Evolutionary conservation across 92 coral and sea anemone genomes (phyloP), one percentile per base, ranked within the genome.

Genomic region (Desmophyllum pertusum): DNA sequence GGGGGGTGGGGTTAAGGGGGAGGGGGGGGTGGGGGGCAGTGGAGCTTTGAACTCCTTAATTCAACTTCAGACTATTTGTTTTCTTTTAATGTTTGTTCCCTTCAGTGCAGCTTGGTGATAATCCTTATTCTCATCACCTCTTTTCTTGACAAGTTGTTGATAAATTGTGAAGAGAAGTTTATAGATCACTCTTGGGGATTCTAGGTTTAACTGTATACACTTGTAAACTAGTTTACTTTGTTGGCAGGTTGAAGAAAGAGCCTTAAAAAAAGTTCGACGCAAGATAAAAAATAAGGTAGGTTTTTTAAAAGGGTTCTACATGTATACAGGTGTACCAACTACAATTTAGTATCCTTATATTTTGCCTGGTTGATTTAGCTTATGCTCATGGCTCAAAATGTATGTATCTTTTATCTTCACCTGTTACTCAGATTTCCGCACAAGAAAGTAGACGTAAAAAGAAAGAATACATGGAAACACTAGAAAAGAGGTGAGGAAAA

Each of bases 371-470:
- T 48, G 42, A 4, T 15, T n/a, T n/a, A n/a, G 50, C 29, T 1
- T 14, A 4, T 40, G 2, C 18, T 30, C 11, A 23, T 15, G 10
- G 23, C 15, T 21, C 14, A 41, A 41, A 39, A 74, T 29, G 8
- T 8, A 5, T 6, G 0, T 33, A 10, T 42, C n/a, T 35, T 45
- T 46, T 35, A 23, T 43, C 5, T 15, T 27, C 31, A 9, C 37
- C 14, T 51, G 63, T 10, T 73, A 50, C 36, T 10, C 73, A 97
- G 99, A 97, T 97, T 79, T 97, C 99, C 63, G 99, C 99, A 42
- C 99, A 97, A 90, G 99, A 97, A 90, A 97, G 99, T 85, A 91
- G 99, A 75, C 91, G 99, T 55, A 97, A 97, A 90, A 97, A 97
- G 92, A 97, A 97, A 64, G 99, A 97, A 84, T 97, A 97, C 74